Conservation (phyloP, 2,888 invertebrate genomes). For the Herminia tarsipennalis region DNA sequence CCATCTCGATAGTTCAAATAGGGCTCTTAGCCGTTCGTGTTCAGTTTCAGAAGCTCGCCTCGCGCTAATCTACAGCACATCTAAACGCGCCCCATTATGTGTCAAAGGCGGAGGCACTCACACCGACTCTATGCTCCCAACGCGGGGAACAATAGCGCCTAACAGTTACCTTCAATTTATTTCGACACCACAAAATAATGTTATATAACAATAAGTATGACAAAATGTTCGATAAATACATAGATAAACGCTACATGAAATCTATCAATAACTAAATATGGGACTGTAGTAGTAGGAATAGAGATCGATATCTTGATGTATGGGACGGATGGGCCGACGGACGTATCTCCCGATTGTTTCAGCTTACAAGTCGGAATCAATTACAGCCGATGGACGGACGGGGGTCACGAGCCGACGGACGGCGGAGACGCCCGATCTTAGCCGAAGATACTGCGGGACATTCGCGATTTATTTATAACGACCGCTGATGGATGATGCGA, state of each 20-base stretch:
- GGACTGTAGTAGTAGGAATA: conserved; percentile 18
- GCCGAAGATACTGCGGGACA: conserved; percentile 8
- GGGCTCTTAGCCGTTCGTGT: conserved; percentile 7
- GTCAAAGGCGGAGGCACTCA: conserved; percentile 27
- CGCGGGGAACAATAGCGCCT: conserved; percentile 25
- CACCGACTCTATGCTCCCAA: conserved; percentile 4
- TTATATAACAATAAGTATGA: conserved; percentile 29
- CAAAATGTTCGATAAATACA: conserved; percentile 32
- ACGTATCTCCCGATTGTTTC: conserved; percentile 47
- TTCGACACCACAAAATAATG: conserved; percentile 27
- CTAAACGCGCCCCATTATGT: conserved; percentile 29
- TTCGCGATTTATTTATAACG: conserved; percentile 37
- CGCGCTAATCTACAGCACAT: conserved; percentile 29
- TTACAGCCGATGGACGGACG: conserved; percentile 35
- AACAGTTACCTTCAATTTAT: conserved; percentile 14
- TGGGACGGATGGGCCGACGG: conserved; percentile 27
- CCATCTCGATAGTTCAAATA: conserved; percentile 23
- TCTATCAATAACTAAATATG: conserved; percentile 33
- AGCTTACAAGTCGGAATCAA: conserved; percentile 47
- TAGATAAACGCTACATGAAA: conserved; percentile 36
- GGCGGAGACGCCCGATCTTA: conserved; percentile 29
- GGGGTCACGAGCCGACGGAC: conserved; percentile 37
- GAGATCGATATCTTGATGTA: conserved; percentile 44
- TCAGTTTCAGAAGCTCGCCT: conserved; percentile 27
- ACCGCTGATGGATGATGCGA: conserved; percentile 6